Evolutionary conservation across 2,888 invertebrate genomes (phyloP), one percentile per base, ranked within the genome.

Genomic region (Lithophane ornitopus): DNA sequence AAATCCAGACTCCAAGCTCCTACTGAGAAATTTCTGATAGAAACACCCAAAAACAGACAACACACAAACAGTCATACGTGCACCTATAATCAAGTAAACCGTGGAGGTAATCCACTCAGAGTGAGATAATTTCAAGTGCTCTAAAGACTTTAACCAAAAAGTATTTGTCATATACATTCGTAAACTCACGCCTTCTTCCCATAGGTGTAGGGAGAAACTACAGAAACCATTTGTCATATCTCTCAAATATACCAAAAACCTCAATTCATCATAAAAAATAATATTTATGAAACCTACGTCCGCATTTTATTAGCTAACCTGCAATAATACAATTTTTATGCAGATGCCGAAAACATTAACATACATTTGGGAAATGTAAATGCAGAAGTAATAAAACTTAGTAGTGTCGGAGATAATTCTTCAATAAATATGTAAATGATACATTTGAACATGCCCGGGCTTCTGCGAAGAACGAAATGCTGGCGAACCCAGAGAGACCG

Each of bases 331-430:
- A 0, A 66, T 52, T 28, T 52, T 70, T 66, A 80, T 74, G 80
- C 69, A 80, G 66, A 80, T 79, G 52, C 59, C 49, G 14, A 66
- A 41, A 63, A 52, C 81, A 74, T 80, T 80, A 80, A 61, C 81
- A 70, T 70, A 80, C 70, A 80, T 80, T 80, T 80, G 34, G 8
- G 56, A 58, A 59, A 62, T 80, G 41, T 67, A 56, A 80, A 74
- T 74, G 62, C 34, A 62, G 3, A 34, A 59, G 56, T 62, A 46
- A 70, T 70, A 74, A 70, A 80, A 80, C 81, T 80, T 80, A 80
- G 65, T 80, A 74, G 79, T 80, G 66, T 44, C 70, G 56, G 74
- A 80, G 70, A 80, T 74, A 80, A 80, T 74, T 22, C 61, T 80
- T 58, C 39, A 67, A 76, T 72, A 65, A 76, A 82, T 81, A 76